These are phyloP conservation scores for Lithophane ornitopus DNA, from an alignment of 2,888 invertebrate genomes.

Conservation along the genomic window DNA sequence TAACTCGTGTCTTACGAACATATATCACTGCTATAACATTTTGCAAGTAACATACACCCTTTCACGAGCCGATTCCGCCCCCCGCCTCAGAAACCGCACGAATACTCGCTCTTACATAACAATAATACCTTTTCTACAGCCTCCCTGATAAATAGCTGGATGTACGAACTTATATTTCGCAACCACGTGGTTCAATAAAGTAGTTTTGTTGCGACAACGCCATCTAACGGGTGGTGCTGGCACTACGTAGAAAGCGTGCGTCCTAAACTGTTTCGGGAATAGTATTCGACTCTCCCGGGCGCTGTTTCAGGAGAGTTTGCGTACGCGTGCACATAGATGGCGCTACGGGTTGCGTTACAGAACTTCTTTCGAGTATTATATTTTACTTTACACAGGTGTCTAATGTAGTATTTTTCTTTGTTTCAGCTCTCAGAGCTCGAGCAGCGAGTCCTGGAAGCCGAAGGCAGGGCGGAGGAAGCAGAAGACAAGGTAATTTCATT, in stretches of 20 bases:
- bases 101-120: constrained; percentile 89
- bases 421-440: constrained; percentile 98
- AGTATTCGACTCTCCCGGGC: constrained; percentile 46
- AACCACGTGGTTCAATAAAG: constrained; percentile 88
- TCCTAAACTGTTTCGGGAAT: constrained; percentile 58
- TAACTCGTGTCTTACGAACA: constrained; percentile 80
- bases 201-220: constrained; percentile 74
- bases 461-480: constrained; percentile 97
- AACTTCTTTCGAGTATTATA: constrained; percentile 7
- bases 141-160: constrained; percentile 71
- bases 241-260: constrained; percentile 64
- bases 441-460: constrained; percentile 97
- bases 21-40: constrained; percentile 85
- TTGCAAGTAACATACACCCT: constrained; percentile 83
- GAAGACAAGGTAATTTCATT: constrained; percentile 95
- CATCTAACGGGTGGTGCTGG: constrained; percentile 84
- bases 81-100: constrained; percentile 86
- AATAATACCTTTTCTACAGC: constrained; percentile 83
- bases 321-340: constrained; percentile 74
- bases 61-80: constrained; percentile 80
- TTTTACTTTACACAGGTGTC: constrained; percentile 23
- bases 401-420: constrained; percentile 70
- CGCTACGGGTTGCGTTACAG: constrained; percentile 69
- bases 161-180: constrained; percentile 64
- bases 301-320: constrained; percentile 34